Evolutionary conservation across 2,113 vertebrate species (phyloP).

Genomic region (Elephas maximus): DNA sequence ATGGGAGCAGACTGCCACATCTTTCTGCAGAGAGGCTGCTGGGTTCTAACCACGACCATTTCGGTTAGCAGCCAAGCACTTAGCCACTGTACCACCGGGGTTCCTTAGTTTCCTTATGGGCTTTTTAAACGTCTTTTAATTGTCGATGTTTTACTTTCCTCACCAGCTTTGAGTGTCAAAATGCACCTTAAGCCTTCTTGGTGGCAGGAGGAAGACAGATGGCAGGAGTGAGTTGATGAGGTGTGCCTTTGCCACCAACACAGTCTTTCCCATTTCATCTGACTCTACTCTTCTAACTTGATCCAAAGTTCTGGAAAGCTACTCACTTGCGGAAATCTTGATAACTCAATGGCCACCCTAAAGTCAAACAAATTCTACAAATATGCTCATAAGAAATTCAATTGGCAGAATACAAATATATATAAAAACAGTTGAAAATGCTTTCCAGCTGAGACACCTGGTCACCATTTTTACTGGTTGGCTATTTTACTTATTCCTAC

Average conservation of each 20-base stretch:
- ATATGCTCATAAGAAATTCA: background rate
- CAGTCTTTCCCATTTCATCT: background rate
- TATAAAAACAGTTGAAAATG: background rate
- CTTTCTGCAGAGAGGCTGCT: background rate
- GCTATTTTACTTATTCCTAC: conserved; percentile 8
- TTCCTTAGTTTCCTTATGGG: background rate
- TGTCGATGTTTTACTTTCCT: background rate
- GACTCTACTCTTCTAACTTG: background rate
- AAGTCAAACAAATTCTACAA: conserved; percentile 4
- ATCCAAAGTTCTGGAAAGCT: background rate
- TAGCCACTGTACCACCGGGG: background rate
- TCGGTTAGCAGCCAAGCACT: background rate
- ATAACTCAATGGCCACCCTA: background rate
- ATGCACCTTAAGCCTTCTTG: background rate
- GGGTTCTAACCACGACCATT: background rate
- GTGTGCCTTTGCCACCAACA: background rate
- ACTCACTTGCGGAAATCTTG: background rate
- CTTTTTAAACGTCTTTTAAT: conserved; percentile 40
- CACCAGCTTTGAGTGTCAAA: background rate
- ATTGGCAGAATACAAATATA: conserved; percentile 1
- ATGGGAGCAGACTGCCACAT: background rate
- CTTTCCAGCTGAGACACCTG: conserved; percentile 11
- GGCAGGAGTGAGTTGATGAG: background rate
- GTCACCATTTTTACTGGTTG: background rate
- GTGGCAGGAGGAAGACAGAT: background rate